Evolutionary conservation across 1,140 invertebrate genomes (phyloP).

Genomic region (Coenobita brevimanus): DNA sequence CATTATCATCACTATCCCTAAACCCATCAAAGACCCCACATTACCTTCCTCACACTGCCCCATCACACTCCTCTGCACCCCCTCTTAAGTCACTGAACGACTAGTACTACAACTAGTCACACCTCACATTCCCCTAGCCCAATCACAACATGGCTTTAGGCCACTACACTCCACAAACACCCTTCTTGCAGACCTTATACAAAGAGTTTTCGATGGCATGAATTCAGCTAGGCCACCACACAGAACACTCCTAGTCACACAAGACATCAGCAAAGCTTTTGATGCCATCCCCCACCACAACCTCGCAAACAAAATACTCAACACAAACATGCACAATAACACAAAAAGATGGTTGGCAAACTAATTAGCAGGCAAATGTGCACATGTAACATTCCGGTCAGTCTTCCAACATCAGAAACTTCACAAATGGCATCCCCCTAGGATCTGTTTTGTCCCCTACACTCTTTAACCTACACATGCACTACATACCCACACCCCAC

Average conservation of each 20-base stretch:
- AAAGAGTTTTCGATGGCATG: conserved; percentile 15
- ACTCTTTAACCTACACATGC: conserved; percentile 19
- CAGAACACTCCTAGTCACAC: conserved; percentile 5
- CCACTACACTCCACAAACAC: conserved; percentile 3
- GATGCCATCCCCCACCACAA: conserved; percentile 21
- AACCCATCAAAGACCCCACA: background rate
- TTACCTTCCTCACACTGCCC: no score
- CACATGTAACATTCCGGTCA: background rate
- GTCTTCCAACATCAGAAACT: background rate
- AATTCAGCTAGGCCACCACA: conserved; percentile 19
- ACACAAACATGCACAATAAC: conserved; percentile 21
- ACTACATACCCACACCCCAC: conserved; percentile 3
- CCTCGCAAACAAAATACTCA: background rate
- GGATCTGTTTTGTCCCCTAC: background rate
- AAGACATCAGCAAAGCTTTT: conserved; percentile 13
- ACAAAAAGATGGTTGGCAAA: conserved; percentile 17
- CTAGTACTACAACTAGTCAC: conserved; percentile 19
- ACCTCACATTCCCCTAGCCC: background rate
- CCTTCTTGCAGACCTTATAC: conserved; percentile 14
- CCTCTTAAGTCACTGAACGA: conserved; percentile 4
- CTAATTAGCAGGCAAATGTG: background rate
- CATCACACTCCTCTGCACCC: conserved; percentile 12
- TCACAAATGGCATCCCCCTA: background rate
- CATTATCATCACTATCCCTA: background rate
- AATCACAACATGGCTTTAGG: background rate